Evolutionary conservation across 2,888 invertebrate genomes (phyloP).

Genomic region (Strigamia maritima): DNA sequence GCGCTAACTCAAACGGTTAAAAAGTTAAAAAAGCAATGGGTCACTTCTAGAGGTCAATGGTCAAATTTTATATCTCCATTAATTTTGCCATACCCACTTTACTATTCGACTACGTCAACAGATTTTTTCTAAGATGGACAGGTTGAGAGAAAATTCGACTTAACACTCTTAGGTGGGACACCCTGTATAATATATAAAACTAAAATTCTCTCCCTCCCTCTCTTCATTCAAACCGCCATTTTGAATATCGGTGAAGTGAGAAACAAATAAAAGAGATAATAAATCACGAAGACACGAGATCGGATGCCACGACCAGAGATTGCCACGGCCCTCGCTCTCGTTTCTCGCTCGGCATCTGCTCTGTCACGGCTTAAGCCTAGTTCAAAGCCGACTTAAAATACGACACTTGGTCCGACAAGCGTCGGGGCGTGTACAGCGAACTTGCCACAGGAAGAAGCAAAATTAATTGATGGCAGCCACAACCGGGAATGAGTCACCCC

Average conservation of each 20-base stretch:
- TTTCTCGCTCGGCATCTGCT: constrained; percentile 16
- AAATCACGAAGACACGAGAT: constrained; percentile 24
- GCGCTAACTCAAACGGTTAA: too few relatives aligned
- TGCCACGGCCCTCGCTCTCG: constrained; percentile 7
- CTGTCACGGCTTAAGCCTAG: constrained; percentile 23
- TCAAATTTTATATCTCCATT: too few relatives aligned
- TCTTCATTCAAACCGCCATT: not conserved
- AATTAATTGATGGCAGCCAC: constrained; percentile 25
- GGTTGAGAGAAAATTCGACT: too few relatives aligned
- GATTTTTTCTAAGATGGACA: too few relatives aligned
- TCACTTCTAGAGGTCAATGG: too few relatives aligned
- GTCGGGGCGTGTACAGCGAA: constrained; percentile 15
- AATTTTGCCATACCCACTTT: too few relatives aligned
- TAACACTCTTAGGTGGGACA: too few relatives aligned
- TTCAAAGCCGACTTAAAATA: constrained; percentile 28
- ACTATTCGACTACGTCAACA: too few relatives aligned
- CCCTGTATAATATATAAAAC: not conserved
- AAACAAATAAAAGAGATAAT: constrained; percentile 16
- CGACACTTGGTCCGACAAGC: constrained; percentile 19
- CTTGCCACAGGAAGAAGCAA: constrained; percentile 20
- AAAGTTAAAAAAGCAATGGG: too few relatives aligned
- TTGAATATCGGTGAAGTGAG: constrained; percentile 16
- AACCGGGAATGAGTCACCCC: not conserved
- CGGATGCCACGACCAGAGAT: constrained; percentile 15
- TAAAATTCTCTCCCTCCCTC: not conserved